These are phyloP conservation scores for Drosophila longiperda DNA, from an alignment of 2,888 invertebrate genomes.

Conservation along the genomic window DNA sequence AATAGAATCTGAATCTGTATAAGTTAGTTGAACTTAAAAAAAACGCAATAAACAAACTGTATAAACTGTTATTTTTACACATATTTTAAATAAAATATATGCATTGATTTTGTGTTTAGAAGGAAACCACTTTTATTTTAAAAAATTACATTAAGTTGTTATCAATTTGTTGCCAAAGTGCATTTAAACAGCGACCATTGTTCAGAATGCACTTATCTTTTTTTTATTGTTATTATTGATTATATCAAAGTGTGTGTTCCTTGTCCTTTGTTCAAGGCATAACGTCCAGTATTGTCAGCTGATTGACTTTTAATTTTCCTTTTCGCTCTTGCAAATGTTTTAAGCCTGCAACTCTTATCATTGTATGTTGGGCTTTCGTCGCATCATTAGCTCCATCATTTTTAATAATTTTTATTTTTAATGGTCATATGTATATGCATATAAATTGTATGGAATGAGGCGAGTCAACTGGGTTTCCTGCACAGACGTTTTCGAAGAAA, in stretches of 20 bases:
- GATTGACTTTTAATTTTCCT: slow-evolving; percentile 43
- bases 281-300: slow-evolving; percentile 37
- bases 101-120: neutral
- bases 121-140: neutral
- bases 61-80: neutral
- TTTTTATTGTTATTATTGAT: slow-evolving; percentile 56
- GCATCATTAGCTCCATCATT: slow-evolving; percentile 76
- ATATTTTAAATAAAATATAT: neutral
- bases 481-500: slow-evolving; percentile 56
- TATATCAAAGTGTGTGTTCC: slow-evolving; percentile 43
- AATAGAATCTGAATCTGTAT: neutral
- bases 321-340: slow-evolving; percentile 5
- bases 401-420: slow-evolving; percentile 78
- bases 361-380: slow-evolving; percentile 33
- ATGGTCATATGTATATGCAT: slow-evolving; percentile 64
- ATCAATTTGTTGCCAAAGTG: slow-evolving; percentile 6
- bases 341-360: slow-evolving; percentile 29
- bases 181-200: slow-evolving; percentile 13
- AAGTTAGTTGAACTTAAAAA: neutral
- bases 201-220: neutral
- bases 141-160: too few relatives aligned
- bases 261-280: slow-evolving; percentile 39
- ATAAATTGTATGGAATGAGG: slow-evolving; percentile 61
- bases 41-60: neutral
- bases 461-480: slow-evolving; percentile 75